Percentiles rank a stretch among this genome's conserved stretches.
Evolutionary conservation across 2,888 invertebrate species (phyloP).

Genomic region (Andrena praecox): DNA sequence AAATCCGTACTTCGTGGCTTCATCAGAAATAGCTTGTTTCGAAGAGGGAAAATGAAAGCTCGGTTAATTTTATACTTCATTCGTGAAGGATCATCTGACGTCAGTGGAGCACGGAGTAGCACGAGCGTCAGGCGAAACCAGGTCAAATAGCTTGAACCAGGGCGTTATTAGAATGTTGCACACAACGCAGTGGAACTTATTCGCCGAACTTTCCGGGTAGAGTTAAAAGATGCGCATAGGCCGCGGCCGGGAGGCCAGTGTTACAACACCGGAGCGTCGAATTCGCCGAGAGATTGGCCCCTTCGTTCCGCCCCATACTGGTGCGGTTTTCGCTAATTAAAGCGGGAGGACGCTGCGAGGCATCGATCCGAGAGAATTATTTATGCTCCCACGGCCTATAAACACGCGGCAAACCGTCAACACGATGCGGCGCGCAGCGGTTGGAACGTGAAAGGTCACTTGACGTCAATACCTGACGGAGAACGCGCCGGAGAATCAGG

Average conservation of each 20-base stretch:
- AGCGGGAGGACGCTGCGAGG: neutral
- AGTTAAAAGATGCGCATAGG: neutral
- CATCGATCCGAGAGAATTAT: slow-evolving; percentile 39
- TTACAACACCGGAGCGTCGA: neutral
- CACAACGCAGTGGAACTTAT: slow-evolving; percentile 32
- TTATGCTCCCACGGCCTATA: slow-evolving; percentile 29
- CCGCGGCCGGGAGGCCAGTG: neutral
- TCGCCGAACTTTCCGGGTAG: slow-evolving; percentile 25
- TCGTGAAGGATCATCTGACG: slow-evolving; percentile 41
- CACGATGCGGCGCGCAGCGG: slow-evolving; percentile 9
- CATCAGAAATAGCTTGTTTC: neutral
- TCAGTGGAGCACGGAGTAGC: slow-evolving; percentile 18
- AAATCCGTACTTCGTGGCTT: slow-evolving; percentile 11
- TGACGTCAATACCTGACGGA: slow-evolving; percentile 49
- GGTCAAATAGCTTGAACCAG: slow-evolving; percentile 56
- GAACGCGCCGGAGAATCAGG: slow-evolving; percentile 57
- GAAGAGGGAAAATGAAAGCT: neutral
- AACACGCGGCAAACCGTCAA: slow-evolving; percentile 26
- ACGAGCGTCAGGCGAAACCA: slow-evolving; percentile 41
- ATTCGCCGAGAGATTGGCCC: too few species aligned
- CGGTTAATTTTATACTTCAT: slow-evolving; percentile 38
- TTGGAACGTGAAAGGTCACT: slow-evolving; percentile 43
- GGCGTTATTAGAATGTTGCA: slow-evolving; percentile 52
- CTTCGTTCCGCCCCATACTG: neutral
- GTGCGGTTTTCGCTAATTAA: slow-evolving; percentile 21